phyloP scores from a whole-genome alignment of 23 tunicate species.

The Diplosoma virens region DNA sequence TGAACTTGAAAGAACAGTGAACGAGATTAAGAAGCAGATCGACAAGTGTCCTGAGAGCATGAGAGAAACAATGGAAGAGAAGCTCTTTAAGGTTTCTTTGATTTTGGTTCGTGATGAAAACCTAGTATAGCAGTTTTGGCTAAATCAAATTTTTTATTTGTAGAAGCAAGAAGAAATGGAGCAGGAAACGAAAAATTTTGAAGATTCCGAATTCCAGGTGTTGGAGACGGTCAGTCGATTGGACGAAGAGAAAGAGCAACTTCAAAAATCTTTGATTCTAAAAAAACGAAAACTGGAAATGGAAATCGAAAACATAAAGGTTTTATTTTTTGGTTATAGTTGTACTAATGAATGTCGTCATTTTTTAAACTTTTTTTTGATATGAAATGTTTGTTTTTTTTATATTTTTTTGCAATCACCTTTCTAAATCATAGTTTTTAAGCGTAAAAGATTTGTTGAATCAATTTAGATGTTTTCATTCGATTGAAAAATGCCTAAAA shows the following conservation, averaged over 20 bases:
- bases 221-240: slow-evolving; percentile 61
- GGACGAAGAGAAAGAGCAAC: slow-evolving; percentile 78
- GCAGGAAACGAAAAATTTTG: slow-evolving; percentile 59
- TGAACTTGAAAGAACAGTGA: slow-evolving; percentile 38
- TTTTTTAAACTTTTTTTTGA: no score
- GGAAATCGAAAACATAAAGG: slow-evolving; percentile 47
- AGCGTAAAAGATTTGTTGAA: no score
- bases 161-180: slow-evolving; percentile 55
- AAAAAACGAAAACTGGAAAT: slow-evolving; percentile 46
- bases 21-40: slow-evolving; percentile 51
- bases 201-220: slow-evolving; percentile 75
- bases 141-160: not conserved
- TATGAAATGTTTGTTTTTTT: no score
- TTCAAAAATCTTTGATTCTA: slow-evolving; percentile 43
- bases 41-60: slow-evolving; percentile 85
- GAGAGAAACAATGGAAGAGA: slow-evolving; percentile 70
- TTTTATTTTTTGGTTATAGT: no score
- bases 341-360: no score
- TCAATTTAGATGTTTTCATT: no score
- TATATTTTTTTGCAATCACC: no score
- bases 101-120: no score
- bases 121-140: no score
- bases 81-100: slow-evolving; percentile 52
- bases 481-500: no score
- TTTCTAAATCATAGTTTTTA: no score